These are phyloP conservation scores for Drosophila melanosoma DNA, from an alignment of 2,888 invertebrate genomes.

Conservation along the genomic window DNA sequence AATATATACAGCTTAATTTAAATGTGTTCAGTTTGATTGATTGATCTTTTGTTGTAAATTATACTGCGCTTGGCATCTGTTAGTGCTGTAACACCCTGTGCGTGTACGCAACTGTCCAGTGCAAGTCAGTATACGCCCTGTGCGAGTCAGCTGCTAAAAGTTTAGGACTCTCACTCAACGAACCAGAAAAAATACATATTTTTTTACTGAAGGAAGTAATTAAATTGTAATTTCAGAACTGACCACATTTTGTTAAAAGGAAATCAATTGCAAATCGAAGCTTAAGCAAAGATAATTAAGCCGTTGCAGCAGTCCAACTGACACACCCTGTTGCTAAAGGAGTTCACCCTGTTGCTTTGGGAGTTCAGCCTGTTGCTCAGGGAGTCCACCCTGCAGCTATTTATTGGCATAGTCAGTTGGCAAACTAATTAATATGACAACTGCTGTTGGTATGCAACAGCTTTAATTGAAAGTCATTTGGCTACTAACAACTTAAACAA, in stretches of 20 bases:
- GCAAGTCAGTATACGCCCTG: neutral
- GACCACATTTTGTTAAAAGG: neutral
- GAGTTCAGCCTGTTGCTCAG: neutral
- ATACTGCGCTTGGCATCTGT: neutral
- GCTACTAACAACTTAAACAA: slow-evolving; percentile 49
- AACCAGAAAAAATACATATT: neutral
- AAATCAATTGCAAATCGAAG: too few species aligned
- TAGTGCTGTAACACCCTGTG: neutral
- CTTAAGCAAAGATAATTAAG: neutral
- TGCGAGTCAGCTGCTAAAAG: neutral
- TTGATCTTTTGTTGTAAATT: neutral
- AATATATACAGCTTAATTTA: too few species aligned
- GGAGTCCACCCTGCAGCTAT: slow-evolving; percentile 2
- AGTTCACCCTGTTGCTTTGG: neutral
- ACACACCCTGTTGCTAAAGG: neutral
- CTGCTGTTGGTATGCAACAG: slow-evolving; percentile 59
- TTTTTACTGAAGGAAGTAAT: neutral
- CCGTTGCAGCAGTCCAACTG: neutral
- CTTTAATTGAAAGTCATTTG: slow-evolving; percentile 77
- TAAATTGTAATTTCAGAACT: neutral
- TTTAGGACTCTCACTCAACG: too few species aligned
- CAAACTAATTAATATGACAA: slow-evolving; percentile 76
- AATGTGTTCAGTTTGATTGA: too few species aligned
- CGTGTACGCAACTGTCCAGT: neutral
- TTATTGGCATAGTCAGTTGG: slow-evolving; percentile 47